Conservation (phyloP, 2,888 invertebrate genomes). For the Sisyra terminalis region DNA sequence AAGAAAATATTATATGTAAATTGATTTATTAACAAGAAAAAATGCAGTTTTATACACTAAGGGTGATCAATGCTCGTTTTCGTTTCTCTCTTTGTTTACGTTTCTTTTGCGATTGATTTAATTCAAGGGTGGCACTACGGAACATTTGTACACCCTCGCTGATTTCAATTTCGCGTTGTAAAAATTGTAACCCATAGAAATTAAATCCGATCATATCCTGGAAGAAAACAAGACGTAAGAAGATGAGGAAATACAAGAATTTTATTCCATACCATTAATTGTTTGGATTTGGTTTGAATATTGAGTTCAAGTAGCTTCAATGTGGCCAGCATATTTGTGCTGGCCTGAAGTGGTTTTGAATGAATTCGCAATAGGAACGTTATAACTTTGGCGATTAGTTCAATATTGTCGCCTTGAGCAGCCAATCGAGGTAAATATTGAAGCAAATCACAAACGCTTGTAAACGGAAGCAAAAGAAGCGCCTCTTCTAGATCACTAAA, state of each 20-base stretch:
- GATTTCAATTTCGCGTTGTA: slow-evolving; percentile 61
- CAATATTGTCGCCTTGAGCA: slow-evolving; percentile 49
- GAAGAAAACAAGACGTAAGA: too few relatives aligned
- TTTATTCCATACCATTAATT: too few relatives aligned
- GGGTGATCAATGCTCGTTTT: slow-evolving; percentile 38
- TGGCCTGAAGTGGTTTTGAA: slow-evolving; percentile 61
- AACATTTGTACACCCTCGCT: slow-evolving; percentile 61
- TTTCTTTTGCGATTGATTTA: slow-evolving; percentile 44
- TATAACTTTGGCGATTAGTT: slow-evolving; percentile 59
- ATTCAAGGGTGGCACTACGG: slow-evolving; percentile 49
- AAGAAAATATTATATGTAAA: background rate
- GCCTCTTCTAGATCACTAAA: slow-evolving; percentile 81
- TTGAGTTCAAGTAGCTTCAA: slow-evolving; percentile 38
- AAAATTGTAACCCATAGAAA: slow-evolving; percentile 59
- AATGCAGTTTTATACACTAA: slow-evolving; percentile 16
- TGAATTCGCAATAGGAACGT: slow-evolving; percentile 62
- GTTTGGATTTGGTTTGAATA: too few relatives aligned
- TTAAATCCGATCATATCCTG: slow-evolving; percentile 78
- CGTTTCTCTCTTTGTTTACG: slow-evolving; percentile 41
- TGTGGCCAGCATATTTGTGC: slow-evolving; percentile 46
- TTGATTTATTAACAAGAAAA: background rate
- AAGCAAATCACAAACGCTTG: slow-evolving; percentile 62
- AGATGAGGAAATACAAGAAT: too few relatives aligned
- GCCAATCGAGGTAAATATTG: slow-evolving; percentile 52
- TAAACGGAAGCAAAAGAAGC: slow-evolving; percentile 69